These are phyloP conservation scores for Meiosimyza decipiens DNA, from an alignment of 2,888 invertebrate genomes.

Conservation along the genomic window DNA sequence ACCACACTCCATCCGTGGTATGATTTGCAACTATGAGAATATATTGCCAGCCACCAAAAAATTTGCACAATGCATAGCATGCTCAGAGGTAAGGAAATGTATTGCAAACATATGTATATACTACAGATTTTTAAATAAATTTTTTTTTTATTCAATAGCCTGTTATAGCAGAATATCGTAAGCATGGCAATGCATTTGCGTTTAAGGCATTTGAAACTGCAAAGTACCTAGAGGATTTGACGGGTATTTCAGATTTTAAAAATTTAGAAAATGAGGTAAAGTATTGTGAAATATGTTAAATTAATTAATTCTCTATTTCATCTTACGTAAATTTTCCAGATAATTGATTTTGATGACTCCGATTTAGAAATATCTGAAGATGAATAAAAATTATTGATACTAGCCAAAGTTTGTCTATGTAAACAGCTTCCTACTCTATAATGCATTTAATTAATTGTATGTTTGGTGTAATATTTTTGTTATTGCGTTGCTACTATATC, in stretches of 20 bases:
- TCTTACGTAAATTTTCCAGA: constrained; percentile 47
- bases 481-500: too few relatives aligned
- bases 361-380: constrained; percentile 59
- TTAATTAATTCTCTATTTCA: background rate
- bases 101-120: too few relatives aligned
- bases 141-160: constrained; percentile 47
- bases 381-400: constrained; percentile 33
- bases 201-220: constrained; percentile 83
- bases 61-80: constrained; percentile 93
- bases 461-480: too few relatives aligned
- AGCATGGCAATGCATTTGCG: constrained; percentile 77
- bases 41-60: constrained; percentile 86
- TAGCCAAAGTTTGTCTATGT: too few relatives aligned
- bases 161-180: constrained; percentile 68
- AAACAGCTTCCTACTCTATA: too few relatives aligned
- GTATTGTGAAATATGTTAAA: background rate
- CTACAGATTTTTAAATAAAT: background rate
- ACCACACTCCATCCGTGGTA: constrained; percentile 95
- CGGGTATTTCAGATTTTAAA: constrained; percentile 79
- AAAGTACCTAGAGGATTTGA: constrained; percentile 84
- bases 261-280: constrained; percentile 71
- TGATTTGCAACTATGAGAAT: constrained; percentile 83
- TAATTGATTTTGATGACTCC: constrained; percentile 64
- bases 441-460: too few relatives aligned
- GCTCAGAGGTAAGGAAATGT: constrained; percentile 72